A percentile compares a stretch with the other conserved stretches of the same genome.
phyloP scores from a whole-genome alignment of 1,140 invertebrate species.

The Magallana ariakensis region DNA sequence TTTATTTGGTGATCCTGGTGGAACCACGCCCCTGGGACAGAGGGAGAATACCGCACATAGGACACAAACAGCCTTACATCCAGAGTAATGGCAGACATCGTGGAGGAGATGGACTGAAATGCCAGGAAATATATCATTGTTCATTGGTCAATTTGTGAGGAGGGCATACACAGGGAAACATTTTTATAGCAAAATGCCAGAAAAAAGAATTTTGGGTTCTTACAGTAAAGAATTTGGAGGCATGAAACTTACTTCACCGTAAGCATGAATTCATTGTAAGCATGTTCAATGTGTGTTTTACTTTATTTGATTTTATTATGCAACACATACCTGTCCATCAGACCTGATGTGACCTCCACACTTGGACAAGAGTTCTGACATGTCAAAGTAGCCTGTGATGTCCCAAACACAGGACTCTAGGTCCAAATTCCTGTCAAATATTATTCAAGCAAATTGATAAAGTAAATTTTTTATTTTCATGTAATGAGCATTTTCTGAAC shows the following conservation, averaged over 20 bases:
- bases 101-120: conserved; percentile 74
- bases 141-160: too few relatives aligned
- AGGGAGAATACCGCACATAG: conserved; percentile 78
- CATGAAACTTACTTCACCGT: too few relatives aligned
- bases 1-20: conserved; percentile 77
- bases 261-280: too few relatives aligned
- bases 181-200: too few relatives aligned
- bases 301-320: too few relatives aligned
- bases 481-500: too few relatives aligned
- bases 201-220: too few relatives aligned
- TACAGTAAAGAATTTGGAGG: too few relatives aligned
- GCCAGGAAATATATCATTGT: background rate
- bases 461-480: too few relatives aligned
- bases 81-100: conserved; percentile 78
- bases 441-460: background rate
- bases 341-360: conserved; percentile 76
- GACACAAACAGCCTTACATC: conserved; percentile 78
- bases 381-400: conserved; percentile 77
- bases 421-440: conserved; percentile 77
- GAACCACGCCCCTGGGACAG: conserved; percentile 75
- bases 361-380: conserved; percentile 77
- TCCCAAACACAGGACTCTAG: conserved; percentile 79
- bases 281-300: too few relatives aligned
- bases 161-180: too few relatives aligned
- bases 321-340: conserved; percentile 76